Percentiles rank a stretch among this genome's conserved stretches.
Conservation (phyloP, 2,113 vertebrate genomes). For the Callospermophilus lateralis region DNA sequence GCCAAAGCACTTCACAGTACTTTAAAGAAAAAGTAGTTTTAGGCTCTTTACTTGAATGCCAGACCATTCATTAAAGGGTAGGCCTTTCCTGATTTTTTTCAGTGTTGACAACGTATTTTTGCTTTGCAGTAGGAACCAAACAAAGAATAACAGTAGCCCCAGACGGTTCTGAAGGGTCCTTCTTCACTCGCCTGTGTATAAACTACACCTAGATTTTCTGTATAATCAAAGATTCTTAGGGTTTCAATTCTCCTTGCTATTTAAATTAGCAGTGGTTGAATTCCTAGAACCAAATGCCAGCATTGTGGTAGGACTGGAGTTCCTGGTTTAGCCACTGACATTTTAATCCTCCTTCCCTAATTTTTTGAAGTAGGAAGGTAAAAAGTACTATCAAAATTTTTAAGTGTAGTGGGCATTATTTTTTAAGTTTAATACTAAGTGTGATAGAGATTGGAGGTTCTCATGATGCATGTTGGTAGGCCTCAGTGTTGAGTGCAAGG, state of each 20-base stretch:
- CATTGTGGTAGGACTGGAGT: neutral
- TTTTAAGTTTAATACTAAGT: neutral
- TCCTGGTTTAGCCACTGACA: slow-evolving; percentile 9
- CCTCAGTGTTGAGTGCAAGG: neutral
- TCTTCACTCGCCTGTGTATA: neutral
- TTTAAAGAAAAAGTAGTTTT: neutral
- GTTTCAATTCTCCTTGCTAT: slow-evolving; percentile 38
- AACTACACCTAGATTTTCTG: neutral
- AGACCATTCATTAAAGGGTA: neutral
- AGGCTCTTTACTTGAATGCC: neutral
- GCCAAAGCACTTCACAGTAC: neutral
- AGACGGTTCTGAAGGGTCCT: slow-evolving; percentile 32
- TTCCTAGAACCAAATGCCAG: slow-evolving; percentile 49
- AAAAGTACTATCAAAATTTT: neutral
- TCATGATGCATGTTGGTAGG: neutral
- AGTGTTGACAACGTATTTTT: slow-evolving; percentile 29
- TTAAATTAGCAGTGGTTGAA: slow-evolving; percentile 21
- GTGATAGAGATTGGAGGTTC: neutral
- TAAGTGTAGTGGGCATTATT: neutral
- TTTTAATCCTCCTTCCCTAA: neutral
- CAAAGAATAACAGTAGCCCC: neutral
- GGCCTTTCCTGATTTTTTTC: neutral
- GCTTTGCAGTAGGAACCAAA: neutral
- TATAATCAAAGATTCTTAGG: slow-evolving; percentile 1
- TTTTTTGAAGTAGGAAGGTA: neutral